A percentile compares a stretch with the other conserved stretches of the same genome.
Conservation (phyloP, 2,797 vertebrate species). For the Peromyscus aztecus region DNA sequence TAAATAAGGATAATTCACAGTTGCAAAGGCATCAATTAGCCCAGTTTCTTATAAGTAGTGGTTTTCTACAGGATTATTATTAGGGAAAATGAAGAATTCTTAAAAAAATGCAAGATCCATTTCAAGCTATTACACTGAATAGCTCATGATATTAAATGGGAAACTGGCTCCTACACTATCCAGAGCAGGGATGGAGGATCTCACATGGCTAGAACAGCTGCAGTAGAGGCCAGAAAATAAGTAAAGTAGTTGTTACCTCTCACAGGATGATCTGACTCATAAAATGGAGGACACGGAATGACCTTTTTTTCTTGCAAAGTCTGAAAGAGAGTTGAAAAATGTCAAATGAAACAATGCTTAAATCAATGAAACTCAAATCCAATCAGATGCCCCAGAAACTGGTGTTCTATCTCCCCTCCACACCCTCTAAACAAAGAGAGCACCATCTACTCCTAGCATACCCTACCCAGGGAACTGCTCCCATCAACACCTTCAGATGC, state of each 20-base stretch:
- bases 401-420: background rate
- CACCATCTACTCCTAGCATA: rapidly evolving
- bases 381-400: background rate
- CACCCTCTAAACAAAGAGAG: background rate
- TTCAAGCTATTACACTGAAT: background rate
- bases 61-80: background rate
- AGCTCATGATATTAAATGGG: background rate
- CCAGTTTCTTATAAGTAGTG: background rate
- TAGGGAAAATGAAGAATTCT: constrained; percentile 8
- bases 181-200: rapidly evolving
- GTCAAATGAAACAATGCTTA: background rate
- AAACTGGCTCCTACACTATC: background rate
- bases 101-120: background rate
- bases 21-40: background rate
- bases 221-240: background rate
- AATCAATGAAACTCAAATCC: background rate
- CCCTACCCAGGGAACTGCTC: background rate
- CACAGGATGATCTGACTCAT: constrained; percentile 94
- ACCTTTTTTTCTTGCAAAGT: constrained; percentile 95
- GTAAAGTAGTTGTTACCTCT: constrained; percentile 90
- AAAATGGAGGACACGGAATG: constrained; percentile 96
- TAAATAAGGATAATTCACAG: background rate
- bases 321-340: constrained; percentile 86
- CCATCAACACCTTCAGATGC: rapidly evolving
- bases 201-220: background rate